Conservation (phyloP, 23 tunicate genomes). For the Trididemnum clinides region DNA sequence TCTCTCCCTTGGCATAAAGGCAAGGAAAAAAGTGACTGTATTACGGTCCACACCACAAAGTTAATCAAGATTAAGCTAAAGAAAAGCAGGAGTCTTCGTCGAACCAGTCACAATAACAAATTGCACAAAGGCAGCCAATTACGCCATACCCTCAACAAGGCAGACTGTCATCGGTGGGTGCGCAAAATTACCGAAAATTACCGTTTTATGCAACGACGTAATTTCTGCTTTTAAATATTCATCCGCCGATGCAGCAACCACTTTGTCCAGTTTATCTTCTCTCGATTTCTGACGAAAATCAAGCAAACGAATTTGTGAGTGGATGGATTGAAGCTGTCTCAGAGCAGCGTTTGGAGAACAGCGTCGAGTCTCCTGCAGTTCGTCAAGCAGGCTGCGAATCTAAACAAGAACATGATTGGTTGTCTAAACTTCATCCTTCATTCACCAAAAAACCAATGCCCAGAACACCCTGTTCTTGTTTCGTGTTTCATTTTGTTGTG, state of each 20-base stretch:
- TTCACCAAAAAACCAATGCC: too few species aligned
- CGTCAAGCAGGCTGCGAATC: constrained; percentile 37
- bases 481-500: too few species aligned
- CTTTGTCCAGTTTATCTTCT: constrained; percentile 47
- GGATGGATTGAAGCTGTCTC: constrained; percentile 30
- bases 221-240: constrained; percentile 44
- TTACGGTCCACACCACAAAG: too few species aligned
- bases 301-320: constrained; percentile 30
- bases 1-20: too few species aligned
- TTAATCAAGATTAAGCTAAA: too few species aligned
- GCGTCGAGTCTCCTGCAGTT: constrained; percentile 43
- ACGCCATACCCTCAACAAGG: too few species aligned
- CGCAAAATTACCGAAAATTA: background rate
- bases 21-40: too few species aligned
- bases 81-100: too few species aligned
- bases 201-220: background rate
- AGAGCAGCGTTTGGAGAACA: constrained; percentile 32
- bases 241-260: constrained; percentile 17
- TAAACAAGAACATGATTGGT: background rate
- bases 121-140: too few species aligned
- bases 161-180: too few species aligned
- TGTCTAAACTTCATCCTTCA: background rate
- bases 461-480: too few species aligned
- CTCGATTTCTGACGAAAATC: constrained; percentile 36
- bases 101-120: too few species aligned